Conservation (phyloP, 2,113 vertebrate genomes). For the Etia nguti region DNA sequence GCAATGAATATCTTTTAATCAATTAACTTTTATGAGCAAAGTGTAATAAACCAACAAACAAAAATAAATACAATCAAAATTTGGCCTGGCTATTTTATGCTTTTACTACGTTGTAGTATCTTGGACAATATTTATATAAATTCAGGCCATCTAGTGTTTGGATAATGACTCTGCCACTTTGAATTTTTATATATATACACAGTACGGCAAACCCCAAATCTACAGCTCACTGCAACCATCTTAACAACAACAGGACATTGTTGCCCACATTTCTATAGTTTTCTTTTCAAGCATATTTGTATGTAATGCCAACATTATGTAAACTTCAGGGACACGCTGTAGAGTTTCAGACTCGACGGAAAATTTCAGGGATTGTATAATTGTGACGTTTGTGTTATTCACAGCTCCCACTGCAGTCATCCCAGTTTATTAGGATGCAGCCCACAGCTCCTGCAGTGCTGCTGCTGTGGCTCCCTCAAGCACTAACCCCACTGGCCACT, state of each 20-base stretch:
- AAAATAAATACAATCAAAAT: not conserved
- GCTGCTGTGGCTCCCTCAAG: not conserved
- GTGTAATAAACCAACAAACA: not conserved
- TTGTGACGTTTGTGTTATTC: conserved; percentile 1
- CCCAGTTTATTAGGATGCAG: conserved; percentile 44
- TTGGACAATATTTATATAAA: not conserved
- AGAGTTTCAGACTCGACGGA: not conserved
- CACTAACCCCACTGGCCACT: not conserved
- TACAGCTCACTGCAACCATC: not conserved
- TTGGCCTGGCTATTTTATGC: not conserved
- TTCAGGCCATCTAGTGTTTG: not conserved
- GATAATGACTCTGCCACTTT: not conserved
- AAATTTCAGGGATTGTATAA: not conserved
- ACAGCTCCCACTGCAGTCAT: conserved; percentile 37
- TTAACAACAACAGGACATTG: not conserved
- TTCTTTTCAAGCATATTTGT: not conserved
- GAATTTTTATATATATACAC: not conserved
- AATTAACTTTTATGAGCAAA: not conserved
- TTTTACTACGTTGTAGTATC: not conserved
- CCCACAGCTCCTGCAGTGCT: conserved; percentile 36
- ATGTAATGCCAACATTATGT: not conserved
- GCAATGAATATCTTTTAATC: not conserved
- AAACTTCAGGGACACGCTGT: not conserved
- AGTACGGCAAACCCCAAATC: not conserved
- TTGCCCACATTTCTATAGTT: not conserved